phyloP scores from a whole-genome alignment of 2,888 invertebrate genomes.

The Cheilosia urbana region DNA sequence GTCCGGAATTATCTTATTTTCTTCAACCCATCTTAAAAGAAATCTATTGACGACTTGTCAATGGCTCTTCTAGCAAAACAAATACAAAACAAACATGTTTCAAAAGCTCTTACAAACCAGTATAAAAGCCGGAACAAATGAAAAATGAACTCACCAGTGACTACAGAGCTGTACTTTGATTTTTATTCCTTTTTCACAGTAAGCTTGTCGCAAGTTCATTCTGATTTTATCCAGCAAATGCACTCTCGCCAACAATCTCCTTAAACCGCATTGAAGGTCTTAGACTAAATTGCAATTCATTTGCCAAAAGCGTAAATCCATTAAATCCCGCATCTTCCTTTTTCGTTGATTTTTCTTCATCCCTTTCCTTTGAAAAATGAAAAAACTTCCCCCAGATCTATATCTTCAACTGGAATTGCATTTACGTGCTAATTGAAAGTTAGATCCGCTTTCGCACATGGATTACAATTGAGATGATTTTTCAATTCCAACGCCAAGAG shows the following conservation, averaged over 20 bases:
- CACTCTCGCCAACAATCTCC: background rate
- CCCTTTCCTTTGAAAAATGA: constrained; percentile 24
- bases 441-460: constrained; percentile 44
- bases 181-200: too few relatives aligned
- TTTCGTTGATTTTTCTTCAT: background rate
- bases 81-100: too few relatives aligned
- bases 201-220: too few relatives aligned
- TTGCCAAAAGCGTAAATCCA: background rate
- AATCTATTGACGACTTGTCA: too few relatives aligned
- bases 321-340: background rate
- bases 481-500: constrained; percentile 39
- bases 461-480: constrained; percentile 50
- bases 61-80: too few relatives aligned
- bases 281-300: background rate
- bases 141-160: too few relatives aligned
- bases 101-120: too few relatives aligned
- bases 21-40: too few relatives aligned
- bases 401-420: constrained; percentile 52
- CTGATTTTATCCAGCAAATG: too few relatives aligned
- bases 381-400: constrained; percentile 56
- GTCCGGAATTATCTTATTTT: too few relatives aligned
- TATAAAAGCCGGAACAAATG: too few relatives aligned
- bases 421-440: constrained; percentile 57
- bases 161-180: too few relatives aligned
- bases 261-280: background rate